These are phyloP conservation scores for Gallinago media DNA, from an alignment of 2,113 vertebrate species.

Conservation along the genomic window DNA sequence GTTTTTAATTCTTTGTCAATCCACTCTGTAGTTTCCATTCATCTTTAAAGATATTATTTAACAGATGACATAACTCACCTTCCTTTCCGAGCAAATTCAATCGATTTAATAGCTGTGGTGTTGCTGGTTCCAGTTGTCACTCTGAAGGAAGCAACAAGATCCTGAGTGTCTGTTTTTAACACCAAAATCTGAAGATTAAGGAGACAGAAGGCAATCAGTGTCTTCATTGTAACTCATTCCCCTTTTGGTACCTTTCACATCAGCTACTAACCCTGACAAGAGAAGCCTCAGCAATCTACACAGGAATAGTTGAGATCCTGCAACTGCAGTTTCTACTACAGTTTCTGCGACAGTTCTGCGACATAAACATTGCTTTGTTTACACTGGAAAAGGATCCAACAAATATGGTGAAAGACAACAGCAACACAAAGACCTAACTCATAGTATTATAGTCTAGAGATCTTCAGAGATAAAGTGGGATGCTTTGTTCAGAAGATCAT, in stretches of 20 bases:
- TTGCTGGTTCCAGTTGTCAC: constrained; percentile 99
- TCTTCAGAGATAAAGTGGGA: neutral
- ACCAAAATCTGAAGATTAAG: constrained; percentile 89
- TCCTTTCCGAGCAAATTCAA: constrained; percentile 97
- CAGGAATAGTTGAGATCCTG: neutral
- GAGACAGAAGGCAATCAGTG: constrained; percentile 16
- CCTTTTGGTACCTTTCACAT: neutral
- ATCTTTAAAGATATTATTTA: neutral
- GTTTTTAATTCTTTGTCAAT: neutral
- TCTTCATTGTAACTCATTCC: neutral
- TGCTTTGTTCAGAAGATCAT: neutral
- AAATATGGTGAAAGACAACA: neutral
- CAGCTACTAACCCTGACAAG: neutral
- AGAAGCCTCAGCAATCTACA: neutral
- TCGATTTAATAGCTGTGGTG: constrained; percentile 98
- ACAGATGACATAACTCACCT: constrained; percentile 78
- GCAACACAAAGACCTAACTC: neutral
- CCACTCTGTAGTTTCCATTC: neutral
- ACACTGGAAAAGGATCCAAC: neutral
- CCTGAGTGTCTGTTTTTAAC: constrained; percentile 94
- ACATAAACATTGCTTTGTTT: neutral
- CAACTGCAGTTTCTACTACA: neutral
- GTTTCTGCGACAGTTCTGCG: neutral
- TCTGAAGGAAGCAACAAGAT: constrained; percentile 96
- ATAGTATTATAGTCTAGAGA: neutral